Conservation (phyloP, 2,797 vertebrate genomes). For the Halcyon leucocephala region DNA sequence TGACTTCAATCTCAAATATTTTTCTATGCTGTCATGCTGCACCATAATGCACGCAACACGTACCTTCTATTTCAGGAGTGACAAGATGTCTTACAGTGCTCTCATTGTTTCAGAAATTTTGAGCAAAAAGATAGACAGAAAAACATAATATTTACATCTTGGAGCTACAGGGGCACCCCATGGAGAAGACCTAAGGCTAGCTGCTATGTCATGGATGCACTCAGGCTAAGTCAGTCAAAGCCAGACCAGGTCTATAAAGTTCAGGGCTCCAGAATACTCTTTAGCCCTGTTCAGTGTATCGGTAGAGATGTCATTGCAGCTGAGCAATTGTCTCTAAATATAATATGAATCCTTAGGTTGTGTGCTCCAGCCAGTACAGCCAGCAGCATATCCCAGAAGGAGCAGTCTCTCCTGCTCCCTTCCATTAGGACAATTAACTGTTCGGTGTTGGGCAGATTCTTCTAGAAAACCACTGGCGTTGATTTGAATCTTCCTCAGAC, state of each 20-base stretch:
- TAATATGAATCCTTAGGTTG: not conserved
- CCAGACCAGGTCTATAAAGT: not conserved
- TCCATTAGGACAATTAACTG: not conserved
- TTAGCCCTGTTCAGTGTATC: not conserved
- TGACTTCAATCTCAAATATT: not conserved
- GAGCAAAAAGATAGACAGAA: not conserved
- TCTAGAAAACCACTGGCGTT: not conserved
- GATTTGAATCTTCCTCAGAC: not conserved
- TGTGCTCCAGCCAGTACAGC: not conserved
- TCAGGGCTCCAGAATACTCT: not conserved
- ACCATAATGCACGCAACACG: not conserved
- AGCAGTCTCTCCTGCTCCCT: not conserved
- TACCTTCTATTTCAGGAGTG: not conserved
- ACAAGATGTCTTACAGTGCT: not conserved
- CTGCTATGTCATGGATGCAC: not conserved
- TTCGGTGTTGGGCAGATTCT: not conserved
- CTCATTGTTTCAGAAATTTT: rapidly evolving
- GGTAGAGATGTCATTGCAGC: rapidly evolving
- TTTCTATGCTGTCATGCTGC: not conserved
- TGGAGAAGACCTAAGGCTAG: not conserved
- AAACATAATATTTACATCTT: not conserved
- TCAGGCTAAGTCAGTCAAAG: not conserved
- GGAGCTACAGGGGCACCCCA: not conserved
- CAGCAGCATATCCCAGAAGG: not conserved
- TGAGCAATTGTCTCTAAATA: not conserved